These are phyloP conservation scores for Parasteatoda lunata DNA, from an alignment of 2,888 invertebrate genomes.

Conservation along the genomic window DNA sequence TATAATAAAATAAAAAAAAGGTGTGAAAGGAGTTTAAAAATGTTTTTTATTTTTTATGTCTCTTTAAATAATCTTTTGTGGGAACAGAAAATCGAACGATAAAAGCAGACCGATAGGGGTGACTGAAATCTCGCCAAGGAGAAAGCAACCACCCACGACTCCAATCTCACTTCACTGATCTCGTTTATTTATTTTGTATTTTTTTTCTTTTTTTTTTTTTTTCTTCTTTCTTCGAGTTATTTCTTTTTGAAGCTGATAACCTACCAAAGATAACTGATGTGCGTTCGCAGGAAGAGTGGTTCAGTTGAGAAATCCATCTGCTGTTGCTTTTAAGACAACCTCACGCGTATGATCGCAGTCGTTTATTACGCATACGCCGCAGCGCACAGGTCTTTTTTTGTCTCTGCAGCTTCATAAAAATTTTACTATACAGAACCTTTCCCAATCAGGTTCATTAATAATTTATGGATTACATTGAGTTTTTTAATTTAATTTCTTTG, in stretches of 20 bases:
- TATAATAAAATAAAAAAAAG: too few relatives aligned
- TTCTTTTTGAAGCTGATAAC: conserved; percentile 9
- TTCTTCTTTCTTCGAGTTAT: background rate
- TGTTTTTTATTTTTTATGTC: too few relatives aligned
- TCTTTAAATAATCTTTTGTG: too few relatives aligned
- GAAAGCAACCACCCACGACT: conserved; percentile 7
- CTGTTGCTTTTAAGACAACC: conserved; percentile 27
- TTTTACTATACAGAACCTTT: too few relatives aligned
- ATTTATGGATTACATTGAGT: too few relatives aligned
- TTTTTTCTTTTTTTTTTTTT: conserved; percentile 17
- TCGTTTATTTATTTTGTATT: conserved; percentile 14
- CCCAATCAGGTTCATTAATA: too few relatives aligned
- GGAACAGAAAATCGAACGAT: background rate
- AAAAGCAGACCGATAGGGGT: background rate
- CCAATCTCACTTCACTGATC: conserved; percentile 6
- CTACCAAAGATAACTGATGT: conserved; percentile 13
- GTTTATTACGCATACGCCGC: conserved; percentile 44
- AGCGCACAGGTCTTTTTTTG: background rate
- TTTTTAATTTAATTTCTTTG: too few relatives aligned
- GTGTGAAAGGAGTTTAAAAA: too few relatives aligned
- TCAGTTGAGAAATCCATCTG: conserved; percentile 41
- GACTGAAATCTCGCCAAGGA: background rate
- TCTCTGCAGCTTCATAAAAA: conserved; percentile 4
- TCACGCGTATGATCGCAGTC: conserved; percentile 28
- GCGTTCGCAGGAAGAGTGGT: conserved; percentile 11